Evolutionary conservation across 2,888 invertebrate genomes (phyloP), one percentile per base, ranked within the genome.

Genomic region (Lacanobia oleracea): DNA sequence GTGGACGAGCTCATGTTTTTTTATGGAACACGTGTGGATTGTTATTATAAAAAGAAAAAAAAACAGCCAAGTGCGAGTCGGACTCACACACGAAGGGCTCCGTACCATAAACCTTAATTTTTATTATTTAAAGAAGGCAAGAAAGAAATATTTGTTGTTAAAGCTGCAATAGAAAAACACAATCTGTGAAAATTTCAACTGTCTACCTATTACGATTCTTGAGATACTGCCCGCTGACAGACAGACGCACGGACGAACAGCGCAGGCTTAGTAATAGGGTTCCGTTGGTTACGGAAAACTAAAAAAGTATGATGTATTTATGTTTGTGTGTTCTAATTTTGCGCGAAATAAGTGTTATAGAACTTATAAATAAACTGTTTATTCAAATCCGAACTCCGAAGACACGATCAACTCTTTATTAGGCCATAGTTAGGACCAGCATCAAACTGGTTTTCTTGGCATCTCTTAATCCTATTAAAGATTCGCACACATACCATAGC

Each of bases 291-390:
- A 27, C 27, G 27, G 27, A 27, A 27, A 1, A 1, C 27, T 27
- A 27, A 1, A 9, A 33, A 10, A 63, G 21, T 65, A 43, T n/a
- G n/a, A 43, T n/a, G n/a, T 59, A 66, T 75, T 45, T 6, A 21
- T 72, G 45, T 66, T 75, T 48, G 48, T 16, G 12, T 43, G 12
- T 43, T 14, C 43, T 10, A n/a, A 50, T 50, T 74, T 45, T 23
- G 23, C 21, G 12, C 7, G 23, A 27, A 27, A 74, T 8, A 33
- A 43, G n/a, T 63, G 37, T 43, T 16, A 23, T 74, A 33, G 0
- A 33, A 33, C 33, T 33, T 33, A 33, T 33, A 33, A 2, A 33
- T 33, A 33, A 6, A 33, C 51, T 9, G 23, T 71, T 62, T 6
- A 66, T 54, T 54, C 2, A 40, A 40, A 54, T 40, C 2, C 21